These are phyloP conservation scores for Orchesella flavescens DNA, from an alignment of 2,888 invertebrate species.

Conservation along the genomic window DNA sequence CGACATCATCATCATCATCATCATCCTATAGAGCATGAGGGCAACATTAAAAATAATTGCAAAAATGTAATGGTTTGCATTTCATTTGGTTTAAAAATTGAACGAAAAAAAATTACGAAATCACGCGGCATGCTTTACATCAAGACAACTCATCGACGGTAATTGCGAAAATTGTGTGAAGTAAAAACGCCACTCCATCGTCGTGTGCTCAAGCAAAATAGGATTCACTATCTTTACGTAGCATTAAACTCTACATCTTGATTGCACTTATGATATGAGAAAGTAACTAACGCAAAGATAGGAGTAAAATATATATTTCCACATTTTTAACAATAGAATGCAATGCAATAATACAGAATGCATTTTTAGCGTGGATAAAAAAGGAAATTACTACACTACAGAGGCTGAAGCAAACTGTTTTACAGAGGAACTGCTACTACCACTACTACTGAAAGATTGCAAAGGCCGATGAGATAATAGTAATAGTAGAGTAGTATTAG, in stretches of 20 bases:
- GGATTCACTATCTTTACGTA: background rate
- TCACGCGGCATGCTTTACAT: conserved; percentile 48
- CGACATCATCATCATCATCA: conserved; percentile 3
- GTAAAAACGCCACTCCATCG: conserved; percentile 9
- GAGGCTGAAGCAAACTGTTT: no score
- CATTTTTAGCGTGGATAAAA: conserved; percentile 7
- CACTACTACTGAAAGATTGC: conserved; percentile 25
- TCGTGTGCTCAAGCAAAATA: background rate
- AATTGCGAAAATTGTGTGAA: conserved; percentile 48
- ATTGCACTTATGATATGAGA: conserved; percentile 31
- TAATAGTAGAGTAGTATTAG: conserved; percentile 25
- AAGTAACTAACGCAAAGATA: conserved; percentile 1
- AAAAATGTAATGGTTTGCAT: conserved; percentile 30
- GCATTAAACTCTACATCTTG: conserved; percentile 21
- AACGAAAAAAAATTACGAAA: conserved; percentile 47
- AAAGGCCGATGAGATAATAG: conserved; percentile 41
- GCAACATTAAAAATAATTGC: conserved; percentile 22
- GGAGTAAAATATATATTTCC: conserved; percentile 16
- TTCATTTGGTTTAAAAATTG: conserved; percentile 47
- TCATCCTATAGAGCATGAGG: conserved; percentile 4
- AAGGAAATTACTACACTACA: conserved; percentile 40
- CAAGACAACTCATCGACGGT: conserved; percentile 45
- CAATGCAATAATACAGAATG: conserved; percentile 17
- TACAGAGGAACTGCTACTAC: background rate
- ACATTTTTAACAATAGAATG: conserved; percentile 34